Evolutionary conservation across 1,140 invertebrate genomes (phyloP).

Genomic region (Gonioctena quinquepunctata): DNA sequence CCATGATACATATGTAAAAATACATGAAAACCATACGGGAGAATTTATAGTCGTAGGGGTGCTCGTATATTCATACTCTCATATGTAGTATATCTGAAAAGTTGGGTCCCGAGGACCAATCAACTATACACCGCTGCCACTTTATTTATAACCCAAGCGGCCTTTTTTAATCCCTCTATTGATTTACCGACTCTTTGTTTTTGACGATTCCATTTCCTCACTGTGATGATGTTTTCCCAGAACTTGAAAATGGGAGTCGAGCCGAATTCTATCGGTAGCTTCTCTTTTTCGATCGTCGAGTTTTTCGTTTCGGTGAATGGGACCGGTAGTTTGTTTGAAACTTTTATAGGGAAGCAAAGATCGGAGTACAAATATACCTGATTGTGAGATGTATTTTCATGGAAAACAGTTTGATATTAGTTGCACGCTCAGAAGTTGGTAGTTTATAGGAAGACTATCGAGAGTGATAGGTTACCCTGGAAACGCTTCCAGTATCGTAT

Average conservation of each 20-base stretch:
- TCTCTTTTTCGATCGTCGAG: background rate
- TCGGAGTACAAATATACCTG: no score
- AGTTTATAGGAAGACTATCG: no score
- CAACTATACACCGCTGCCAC: conserved; percentile 24
- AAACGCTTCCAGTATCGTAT: no score
- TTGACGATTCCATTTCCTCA: background rate
- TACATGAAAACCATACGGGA: conserved; percentile 32
- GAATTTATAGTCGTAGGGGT: conserved; percentile 34
- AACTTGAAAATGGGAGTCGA: background rate
- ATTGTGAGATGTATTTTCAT: no score
- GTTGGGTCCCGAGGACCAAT: conserved; percentile 23
- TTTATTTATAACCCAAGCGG: conserved; percentile 25
- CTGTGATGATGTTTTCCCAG: background rate
- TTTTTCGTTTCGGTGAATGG: background rate
- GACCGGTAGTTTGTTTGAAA: background rate
- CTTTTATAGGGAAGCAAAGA: no score
- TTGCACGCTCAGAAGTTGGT: no score
- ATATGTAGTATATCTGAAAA: conserved; percentile 40
- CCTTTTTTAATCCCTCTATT: conserved; percentile 25
- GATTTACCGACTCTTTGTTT: conserved; percentile 5
- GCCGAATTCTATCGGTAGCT: background rate
- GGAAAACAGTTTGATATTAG: no score
- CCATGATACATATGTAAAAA: conserved; percentile 34
- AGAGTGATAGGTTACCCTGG: no score
- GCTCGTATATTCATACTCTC: conserved; percentile 37